Conservation (phyloP, 2,888 invertebrate genomes). For the Pachydiplax longipennis region DNA sequence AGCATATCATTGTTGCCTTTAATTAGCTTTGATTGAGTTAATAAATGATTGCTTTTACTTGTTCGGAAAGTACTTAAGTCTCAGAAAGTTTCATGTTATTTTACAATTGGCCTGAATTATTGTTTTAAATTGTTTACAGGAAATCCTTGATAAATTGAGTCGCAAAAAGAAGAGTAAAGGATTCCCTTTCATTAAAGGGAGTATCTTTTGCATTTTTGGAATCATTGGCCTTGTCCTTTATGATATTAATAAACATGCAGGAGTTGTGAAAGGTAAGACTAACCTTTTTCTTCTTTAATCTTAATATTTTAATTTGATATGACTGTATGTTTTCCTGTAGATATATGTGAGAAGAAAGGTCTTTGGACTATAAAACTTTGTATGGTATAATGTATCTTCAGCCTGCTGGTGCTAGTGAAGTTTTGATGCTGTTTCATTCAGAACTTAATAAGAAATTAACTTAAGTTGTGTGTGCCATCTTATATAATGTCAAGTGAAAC, state of each 20-base stretch:
- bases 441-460: no score
- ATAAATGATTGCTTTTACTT: no score
- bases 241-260: slow-evolving; percentile 69
- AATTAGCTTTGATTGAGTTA: no score
- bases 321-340: not conserved
- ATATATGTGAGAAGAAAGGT: no score
- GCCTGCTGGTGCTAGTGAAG: no score
- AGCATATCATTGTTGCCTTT: no score
- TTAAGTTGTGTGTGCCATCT: no score
- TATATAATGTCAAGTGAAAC: no score
- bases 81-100: no score
- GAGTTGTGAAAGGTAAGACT: slow-evolving; percentile 71
- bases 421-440: no score
- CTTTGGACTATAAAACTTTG: not conserved
- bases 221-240: slow-evolving; percentile 69
- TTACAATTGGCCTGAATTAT: no score
- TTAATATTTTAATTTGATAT: not conserved
- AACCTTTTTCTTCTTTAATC: slow-evolving; percentile 48
- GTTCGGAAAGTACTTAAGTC: no score
- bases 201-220: slow-evolving; percentile 67
- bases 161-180: not conserved
- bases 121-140: not conserved
- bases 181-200: slow-evolving; percentile 73
- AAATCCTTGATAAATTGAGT: not conserved
- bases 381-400: not conserved